phyloP scores from a whole-genome alignment of 2,888 invertebrate species.

The Erannis defoliaria region DNA sequence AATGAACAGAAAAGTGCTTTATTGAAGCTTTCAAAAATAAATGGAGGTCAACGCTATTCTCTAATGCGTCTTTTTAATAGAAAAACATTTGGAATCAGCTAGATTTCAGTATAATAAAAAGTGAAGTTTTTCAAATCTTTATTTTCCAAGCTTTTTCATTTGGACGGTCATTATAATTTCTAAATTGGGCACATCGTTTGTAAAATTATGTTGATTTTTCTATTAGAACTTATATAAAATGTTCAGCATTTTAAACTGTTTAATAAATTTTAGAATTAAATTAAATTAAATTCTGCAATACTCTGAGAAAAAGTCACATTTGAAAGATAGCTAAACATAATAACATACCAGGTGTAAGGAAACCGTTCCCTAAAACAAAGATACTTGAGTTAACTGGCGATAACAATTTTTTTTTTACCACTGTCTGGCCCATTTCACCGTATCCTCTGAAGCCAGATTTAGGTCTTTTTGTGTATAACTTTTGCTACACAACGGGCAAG shows the following conservation, averaged over 20 bases:
- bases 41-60: background rate
- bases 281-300: too few relatives aligned
- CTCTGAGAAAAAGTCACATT: too few relatives aligned
- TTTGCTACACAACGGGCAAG: too few relatives aligned
- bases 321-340: too few relatives aligned
- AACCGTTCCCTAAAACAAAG: too few relatives aligned
- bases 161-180: background rate
- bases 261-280: too few relatives aligned
- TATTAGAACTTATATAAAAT: background rate
- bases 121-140: background rate
- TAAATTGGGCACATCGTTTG: constrained; percentile 2
- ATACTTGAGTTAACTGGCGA: too few relatives aligned
- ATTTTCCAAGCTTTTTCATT: background rate
- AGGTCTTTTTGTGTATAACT: too few relatives aligned
- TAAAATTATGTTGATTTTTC: background rate
- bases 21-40: background rate
- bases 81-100: background rate
- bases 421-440: too few relatives aligned
- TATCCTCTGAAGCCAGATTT: too few relatives aligned
- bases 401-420: too few relatives aligned
- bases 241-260: background rate
- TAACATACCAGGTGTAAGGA: too few relatives aligned
- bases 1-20: constrained; percentile 4
- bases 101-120: constrained; percentile 6
- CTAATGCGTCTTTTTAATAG: constrained; percentile 5